A percentile compares a stretch with the other conserved stretches of the same genome.
These are phyloP conservation scores for Campopleginae sp. DNA, from an alignment of 2,888 invertebrate genomes.

Conservation along the genomic window DNA sequence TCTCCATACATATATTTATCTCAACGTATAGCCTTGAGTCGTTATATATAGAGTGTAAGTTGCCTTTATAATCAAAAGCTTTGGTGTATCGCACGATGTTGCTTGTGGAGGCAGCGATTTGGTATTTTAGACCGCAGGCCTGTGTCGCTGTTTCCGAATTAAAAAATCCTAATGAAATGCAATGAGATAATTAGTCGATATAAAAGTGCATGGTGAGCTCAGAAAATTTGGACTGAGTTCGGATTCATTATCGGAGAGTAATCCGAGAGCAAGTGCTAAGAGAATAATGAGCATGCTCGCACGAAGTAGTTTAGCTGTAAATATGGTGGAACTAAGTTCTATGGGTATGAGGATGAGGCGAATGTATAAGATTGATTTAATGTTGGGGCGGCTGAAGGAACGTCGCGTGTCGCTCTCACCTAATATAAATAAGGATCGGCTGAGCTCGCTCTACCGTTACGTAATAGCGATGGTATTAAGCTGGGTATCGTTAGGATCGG, in stretches of 20 bases:
- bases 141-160: neutral
- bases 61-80: conserved; percentile 37
- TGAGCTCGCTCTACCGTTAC: conserved; percentile 75
- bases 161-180: neutral
- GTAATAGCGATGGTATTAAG: conserved; percentile 82
- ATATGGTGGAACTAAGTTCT: conserved; percentile 14
- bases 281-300: neutral
- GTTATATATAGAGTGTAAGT: conserved; percentile 26
- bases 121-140: conserved; percentile 7
- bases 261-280: too few relatives aligned
- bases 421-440: conserved; percentile 80
- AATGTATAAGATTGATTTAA: conserved; percentile 58
- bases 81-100: conserved; percentile 16
- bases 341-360: neutral
- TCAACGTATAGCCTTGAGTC: conserved; percentile 8
- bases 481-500: conserved; percentile 76
- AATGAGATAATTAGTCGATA: too few relatives aligned
- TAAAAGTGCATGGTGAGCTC: too few relatives aligned
- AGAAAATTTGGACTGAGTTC: too few relatives aligned
- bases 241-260: neutral
- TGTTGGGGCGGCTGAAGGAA: conserved; percentile 49
- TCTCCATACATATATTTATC: conserved; percentile 9
- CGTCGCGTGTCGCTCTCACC: conserved; percentile 56
- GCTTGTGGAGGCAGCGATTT: conserved; percentile 8
- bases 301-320: conserved; percentile 2